phyloP scores from a whole-genome alignment of 2,113 vertebrate genomes.

The Macroglossus sobrinus region DNA sequence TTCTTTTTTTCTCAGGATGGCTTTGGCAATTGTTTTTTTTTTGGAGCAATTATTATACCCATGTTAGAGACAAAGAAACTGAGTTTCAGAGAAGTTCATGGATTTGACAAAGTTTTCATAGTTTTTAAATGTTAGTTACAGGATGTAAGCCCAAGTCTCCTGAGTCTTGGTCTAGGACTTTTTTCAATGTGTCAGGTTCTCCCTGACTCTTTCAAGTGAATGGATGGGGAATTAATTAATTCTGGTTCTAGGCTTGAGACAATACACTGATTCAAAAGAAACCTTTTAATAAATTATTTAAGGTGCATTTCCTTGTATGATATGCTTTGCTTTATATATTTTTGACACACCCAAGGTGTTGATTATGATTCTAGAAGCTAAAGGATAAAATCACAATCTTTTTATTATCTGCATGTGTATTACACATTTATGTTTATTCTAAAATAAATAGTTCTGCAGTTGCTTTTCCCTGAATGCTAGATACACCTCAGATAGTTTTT shows the following conservation, averaged over 20 bases:
- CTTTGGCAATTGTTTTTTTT: too few relatives aligned
- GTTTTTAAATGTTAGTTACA: not conserved
- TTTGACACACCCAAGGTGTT: not conserved
- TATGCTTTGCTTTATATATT: not conserved
- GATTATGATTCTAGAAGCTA: not conserved
- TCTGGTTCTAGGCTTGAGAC: not conserved
- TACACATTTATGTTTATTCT: not conserved
- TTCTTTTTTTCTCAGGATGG: too few relatives aligned
- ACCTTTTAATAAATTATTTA: conserved; percentile 21
- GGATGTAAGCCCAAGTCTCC: not conserved
- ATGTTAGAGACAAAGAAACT: not conserved
- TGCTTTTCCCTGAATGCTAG: not conserved
- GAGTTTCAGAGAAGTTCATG: not conserved
- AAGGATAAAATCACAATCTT: not conserved
- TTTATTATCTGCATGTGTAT: not conserved
- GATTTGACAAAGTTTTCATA: not conserved
- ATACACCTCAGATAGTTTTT: not conserved
- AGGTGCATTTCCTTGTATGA: not conserved
- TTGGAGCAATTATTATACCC: not conserved
- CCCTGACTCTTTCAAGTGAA: not conserved
- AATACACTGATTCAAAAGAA: not conserved
- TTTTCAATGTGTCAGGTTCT: not conserved
- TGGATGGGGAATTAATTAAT: not conserved
- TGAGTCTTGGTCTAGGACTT: not conserved
- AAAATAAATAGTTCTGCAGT: not conserved